A percentile compares a stretch with the other conserved stretches of the same genome.
Evolutionary conservation across 2,888 invertebrate genomes (phyloP).

Genomic region (Limnephilus marmoratus): DNA sequence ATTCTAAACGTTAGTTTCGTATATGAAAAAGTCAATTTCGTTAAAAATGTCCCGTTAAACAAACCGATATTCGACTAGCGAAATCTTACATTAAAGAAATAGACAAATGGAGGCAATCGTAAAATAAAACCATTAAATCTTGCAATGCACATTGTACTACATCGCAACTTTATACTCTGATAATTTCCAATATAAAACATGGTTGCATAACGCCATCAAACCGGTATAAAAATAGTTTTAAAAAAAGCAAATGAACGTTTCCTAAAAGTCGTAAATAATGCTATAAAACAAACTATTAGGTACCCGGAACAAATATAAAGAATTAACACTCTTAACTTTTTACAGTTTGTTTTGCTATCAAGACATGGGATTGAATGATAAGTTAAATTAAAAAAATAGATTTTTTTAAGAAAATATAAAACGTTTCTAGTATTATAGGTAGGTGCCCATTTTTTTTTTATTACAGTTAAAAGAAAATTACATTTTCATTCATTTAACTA

Average conservation of each 20-base stretch:
- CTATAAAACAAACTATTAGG: not conserved
- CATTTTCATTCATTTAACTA: too few relatives aligned
- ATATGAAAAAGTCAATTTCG: not conserved
- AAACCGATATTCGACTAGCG: not conserved
- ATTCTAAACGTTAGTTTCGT: too few relatives aligned
- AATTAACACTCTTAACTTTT: not conserved
- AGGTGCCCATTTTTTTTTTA: too few relatives aligned
- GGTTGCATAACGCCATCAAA: not conserved
- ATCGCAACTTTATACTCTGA: constrained; percentile 5
- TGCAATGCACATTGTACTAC: not conserved
- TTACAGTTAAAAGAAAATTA: too few relatives aligned
- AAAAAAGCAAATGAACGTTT: not conserved
- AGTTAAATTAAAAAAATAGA: not conserved
- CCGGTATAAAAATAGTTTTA: not conserved
- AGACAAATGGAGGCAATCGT: too few relatives aligned
- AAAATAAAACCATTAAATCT: not conserved
- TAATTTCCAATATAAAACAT: constrained; percentile 10
- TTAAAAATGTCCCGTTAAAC: not conserved
- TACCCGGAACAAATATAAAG: not conserved
- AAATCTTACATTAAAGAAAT: not conserved
- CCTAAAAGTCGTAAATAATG: not conserved
- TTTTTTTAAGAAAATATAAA: too few relatives aligned
- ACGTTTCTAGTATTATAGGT: too few relatives aligned
- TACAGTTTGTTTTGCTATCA: not conserved
- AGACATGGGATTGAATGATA: not conserved